A percentile compares a stretch with the other conserved stretches of the same genome.
Evolutionary conservation across 2,888 invertebrate genomes (phyloP).

Genomic region (Imbricaverruca yamaguchii): DNA sequence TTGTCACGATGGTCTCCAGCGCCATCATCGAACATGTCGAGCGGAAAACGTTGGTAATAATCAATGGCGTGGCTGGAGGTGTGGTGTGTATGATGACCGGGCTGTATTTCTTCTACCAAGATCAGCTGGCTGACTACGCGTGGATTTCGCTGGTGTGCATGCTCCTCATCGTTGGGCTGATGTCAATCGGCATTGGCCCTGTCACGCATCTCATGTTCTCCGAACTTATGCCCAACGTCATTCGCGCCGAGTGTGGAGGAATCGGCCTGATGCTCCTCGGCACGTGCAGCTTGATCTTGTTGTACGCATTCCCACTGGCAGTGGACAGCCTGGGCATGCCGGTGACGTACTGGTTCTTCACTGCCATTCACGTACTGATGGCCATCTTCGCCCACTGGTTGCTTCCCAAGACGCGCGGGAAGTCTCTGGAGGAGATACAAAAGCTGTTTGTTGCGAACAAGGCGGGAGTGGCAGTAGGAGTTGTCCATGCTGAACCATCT

Average conservation of each 20-base stretch:
- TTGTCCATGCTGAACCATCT: too few species aligned
- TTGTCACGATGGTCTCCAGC: not conserved
- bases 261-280: not conserved
- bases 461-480: too few species aligned
- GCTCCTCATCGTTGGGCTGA: not conserved
- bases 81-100: not conserved
- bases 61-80: not conserved
- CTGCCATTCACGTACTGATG: not conserved
- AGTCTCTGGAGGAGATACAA: not conserved
- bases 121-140: not conserved
- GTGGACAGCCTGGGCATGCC: not conserved
- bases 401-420: not conserved
- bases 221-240: not conserved
- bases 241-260: not conserved
- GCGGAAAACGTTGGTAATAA: not conserved
- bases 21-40: not conserved
- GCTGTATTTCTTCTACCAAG: not conserved
- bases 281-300: not conserved
- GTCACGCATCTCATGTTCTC: not conserved
- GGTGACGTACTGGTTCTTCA: not conserved
- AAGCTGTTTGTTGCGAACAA: not conserved
- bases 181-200: not conserved
- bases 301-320: not conserved
- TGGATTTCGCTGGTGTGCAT: not conserved
- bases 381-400: not conserved